Evolutionary conservation across 1,140 invertebrate genomes (phyloP), one percentile per base, ranked within the genome.

Genomic region (Heliconius hewitsoni): DNA sequence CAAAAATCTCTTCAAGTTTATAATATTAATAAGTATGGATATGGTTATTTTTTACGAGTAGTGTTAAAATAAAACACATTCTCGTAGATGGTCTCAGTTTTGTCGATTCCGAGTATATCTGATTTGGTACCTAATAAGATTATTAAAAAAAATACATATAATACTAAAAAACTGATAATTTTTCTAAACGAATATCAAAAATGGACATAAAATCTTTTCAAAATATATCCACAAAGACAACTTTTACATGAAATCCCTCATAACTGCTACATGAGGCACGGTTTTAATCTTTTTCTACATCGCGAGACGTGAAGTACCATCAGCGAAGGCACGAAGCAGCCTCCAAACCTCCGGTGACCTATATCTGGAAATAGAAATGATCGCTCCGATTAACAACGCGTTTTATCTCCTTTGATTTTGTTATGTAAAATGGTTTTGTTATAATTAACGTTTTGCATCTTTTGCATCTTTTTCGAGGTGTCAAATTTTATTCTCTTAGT

Each of bases 321-420:
- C 23, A 70, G 18, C 30, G 4, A 70, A 77, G 75, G 39, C 57
- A 71, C 27, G 39, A n/a, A 76, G 60, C 75, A 46, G 18, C 71
- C 76, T 16, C 70, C 76, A 46, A 77, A 70, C 76, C 76, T 77
- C 30, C 74, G 39, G 70, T 77, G 76, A 77, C 76, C 76, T 77
- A 77, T 71, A 27, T 77, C 70, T 77, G 70, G 46, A 77, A 77
- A 77, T 77, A 77, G 76, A 50, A 77, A 77, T 77, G 70, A 77
- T 77, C 76, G 76, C 70, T 77, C 70, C 76, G 76, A 77, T 77
- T 77, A 77, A 77, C 76, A 77, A 39, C 34, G 71, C 34, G 37
- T 8, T 72, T 72, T 72, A 72, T 42, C 60, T 39, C 37, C 71
- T 72, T 37, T 72, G 71, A 72, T 72, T 72, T 72, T 72, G 71